Percentiles rank a stretch among this genome's conserved stretches.
Evolutionary conservation across 2,888 invertebrate genomes (phyloP).

Genomic region (Acanthacorydalis orientalis): DNA sequence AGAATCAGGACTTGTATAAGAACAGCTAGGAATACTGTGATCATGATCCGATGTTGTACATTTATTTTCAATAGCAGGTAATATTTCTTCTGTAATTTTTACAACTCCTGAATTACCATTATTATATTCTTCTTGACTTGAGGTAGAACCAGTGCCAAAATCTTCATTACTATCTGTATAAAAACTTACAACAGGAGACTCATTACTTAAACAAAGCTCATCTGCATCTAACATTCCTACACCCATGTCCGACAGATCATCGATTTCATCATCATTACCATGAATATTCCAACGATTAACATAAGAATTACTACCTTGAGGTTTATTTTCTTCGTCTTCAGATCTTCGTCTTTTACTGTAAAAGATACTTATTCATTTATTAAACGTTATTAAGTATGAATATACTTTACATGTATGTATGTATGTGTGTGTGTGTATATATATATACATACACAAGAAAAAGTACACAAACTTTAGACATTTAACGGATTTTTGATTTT

Average conservation of each 20-base stretch:
- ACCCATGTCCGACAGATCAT: conserved; percentile 39
- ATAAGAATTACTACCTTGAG: background rate
- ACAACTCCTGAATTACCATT: background rate
- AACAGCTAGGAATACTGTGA: conserved; percentile 1
- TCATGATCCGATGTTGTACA: background rate
- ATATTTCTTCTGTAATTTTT: background rate
- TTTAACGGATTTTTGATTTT: no score
- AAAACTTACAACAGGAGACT: conserved; percentile 5
- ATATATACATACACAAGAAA: no score
- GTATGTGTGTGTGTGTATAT: no score
- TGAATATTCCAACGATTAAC: conserved; percentile 12
- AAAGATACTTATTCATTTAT: no score
- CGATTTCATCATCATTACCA: conserved; percentile 24
- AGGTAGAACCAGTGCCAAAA: background rate
- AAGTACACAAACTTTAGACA: no score
- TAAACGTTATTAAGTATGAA: no score
- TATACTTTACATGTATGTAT: background rate
- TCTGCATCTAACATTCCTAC: conserved; percentile 39
- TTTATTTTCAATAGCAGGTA: background rate
- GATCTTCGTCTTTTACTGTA: background rate
- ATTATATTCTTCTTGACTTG: background rate
- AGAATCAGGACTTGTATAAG: background rate
- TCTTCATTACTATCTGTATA: conserved; percentile 15
- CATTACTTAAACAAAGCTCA: conserved; percentile 13
- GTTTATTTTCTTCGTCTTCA: background rate